Evolutionary conservation across 2,113 vertebrate species (phyloP).

Genomic region (Phalacrocorax aristotelis): DNA sequence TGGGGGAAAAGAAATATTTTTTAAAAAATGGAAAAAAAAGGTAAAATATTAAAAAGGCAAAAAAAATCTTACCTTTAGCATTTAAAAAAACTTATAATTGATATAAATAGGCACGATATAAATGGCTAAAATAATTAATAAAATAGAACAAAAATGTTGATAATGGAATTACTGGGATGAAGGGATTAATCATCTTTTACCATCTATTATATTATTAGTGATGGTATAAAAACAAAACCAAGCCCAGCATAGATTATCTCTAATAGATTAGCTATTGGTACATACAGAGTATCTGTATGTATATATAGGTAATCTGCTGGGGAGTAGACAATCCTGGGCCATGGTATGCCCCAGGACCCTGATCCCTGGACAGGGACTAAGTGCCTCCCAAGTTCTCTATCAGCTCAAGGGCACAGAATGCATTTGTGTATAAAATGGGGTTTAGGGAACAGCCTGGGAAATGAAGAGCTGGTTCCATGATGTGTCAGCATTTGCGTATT

Average conservation of each 20-base stretch:
- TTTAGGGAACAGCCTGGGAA: background rate
- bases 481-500: background rate
- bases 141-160: background rate
- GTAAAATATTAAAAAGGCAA: rapidly evolving
- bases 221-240: background rate
- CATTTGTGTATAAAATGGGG: background rate
- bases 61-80: rapidly evolving
- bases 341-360: background rate
- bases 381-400: background rate
- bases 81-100: background rate
- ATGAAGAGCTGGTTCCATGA: background rate
- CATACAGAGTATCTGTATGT: background rate
- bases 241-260: background rate
- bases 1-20: rapidly evolving
- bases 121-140: background rate
- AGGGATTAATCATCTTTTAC: background rate
- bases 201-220: background rate
- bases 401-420: background rate
- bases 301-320: background rate
- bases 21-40: rapidly evolving
- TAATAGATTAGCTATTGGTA: background rate
- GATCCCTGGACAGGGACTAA: background rate
- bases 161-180: background rate
- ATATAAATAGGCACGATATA: background rate
- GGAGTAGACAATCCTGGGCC: background rate